These are phyloP conservation scores for Lagopus muta DNA, from an alignment of 2,113 vertebrate species.

Conservation along the genomic window DNA sequence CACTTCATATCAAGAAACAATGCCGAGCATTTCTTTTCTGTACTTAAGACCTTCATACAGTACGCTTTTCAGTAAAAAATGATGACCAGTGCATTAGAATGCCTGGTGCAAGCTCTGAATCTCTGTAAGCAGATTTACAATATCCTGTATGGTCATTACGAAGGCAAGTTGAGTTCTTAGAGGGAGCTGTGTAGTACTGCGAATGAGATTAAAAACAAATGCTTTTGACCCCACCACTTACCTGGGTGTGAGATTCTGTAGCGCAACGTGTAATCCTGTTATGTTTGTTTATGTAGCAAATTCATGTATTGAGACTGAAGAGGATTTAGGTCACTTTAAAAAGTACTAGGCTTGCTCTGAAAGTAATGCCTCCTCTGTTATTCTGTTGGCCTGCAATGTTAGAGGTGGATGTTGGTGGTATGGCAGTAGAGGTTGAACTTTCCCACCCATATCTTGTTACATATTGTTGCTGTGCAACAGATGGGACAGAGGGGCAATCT, in stretches of 20 bases:
- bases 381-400: too few species aligned
- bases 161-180: background rate
- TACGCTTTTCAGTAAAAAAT: background rate
- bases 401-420: too few species aligned
- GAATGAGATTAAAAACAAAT: background rate
- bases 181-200: background rate
- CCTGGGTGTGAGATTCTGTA: background rate
- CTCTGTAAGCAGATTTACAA: background rate
- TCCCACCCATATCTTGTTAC: too few species aligned
- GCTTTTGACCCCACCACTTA: background rate
- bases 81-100: background rate
- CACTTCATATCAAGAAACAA: background rate
- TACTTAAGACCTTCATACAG: background rate
- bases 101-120: background rate
- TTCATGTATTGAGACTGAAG: background rate
- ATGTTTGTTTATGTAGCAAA: background rate
- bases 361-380: too few species aligned
- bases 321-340: background rate
- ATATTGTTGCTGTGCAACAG: too few species aligned
- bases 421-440: too few species aligned
- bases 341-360: background rate
- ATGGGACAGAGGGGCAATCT: too few species aligned
- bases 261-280: background rate
- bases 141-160: background rate
- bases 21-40: background rate